These are phyloP conservation scores for Aurelia aurita DNA, from an alignment of 30 jellyfish, hydroid and myxozoan genomes.

Conservation along the genomic window DNA sequence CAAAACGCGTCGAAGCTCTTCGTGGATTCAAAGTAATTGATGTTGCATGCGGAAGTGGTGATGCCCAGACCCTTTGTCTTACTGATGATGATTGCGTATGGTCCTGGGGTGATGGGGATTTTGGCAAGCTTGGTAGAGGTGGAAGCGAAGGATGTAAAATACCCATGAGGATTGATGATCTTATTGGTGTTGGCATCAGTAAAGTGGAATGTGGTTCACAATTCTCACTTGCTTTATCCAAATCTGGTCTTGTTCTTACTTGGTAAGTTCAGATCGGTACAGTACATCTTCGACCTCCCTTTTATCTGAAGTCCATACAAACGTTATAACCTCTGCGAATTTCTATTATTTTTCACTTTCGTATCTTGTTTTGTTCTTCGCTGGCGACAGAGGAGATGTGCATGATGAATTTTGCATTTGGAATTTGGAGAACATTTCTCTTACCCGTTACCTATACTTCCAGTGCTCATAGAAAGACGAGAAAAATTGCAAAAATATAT, in stretches of 20 bases:
- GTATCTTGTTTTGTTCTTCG: no score
- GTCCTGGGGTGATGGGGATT: conserved; percentile 99
- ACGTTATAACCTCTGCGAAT: no score
- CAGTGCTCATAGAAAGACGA: no score
- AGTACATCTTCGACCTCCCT: no score
- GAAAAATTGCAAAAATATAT: no score
- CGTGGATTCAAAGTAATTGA: conserved; percentile 73
- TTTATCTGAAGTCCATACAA: no score
- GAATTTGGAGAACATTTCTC: no score
- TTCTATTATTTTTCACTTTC: no score
- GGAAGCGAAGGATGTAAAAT: conserved; percentile 93
- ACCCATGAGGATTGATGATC: conserved; percentile 76
- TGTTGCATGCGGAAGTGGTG: conserved; percentile 96
- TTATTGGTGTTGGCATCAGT: conserved; percentile 67
- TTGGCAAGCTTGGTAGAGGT: conserved; percentile 94
- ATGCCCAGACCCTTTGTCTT: conserved; percentile 92
- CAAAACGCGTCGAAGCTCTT: conserved; percentile 87
- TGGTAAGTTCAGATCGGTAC: conserved; percentile 53
- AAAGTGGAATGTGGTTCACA: conserved; percentile 93
- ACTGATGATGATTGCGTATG: conserved; percentile 87
- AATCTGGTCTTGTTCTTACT: conserved; percentile 82
- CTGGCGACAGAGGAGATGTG: no score
- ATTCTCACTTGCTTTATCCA: conserved; percentile 87
- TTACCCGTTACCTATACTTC: no score
- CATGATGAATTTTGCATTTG: no score